phyloP scores from a whole-genome alignment of 2,888 invertebrate species.

The Dastarcus helophoroides region DNA sequence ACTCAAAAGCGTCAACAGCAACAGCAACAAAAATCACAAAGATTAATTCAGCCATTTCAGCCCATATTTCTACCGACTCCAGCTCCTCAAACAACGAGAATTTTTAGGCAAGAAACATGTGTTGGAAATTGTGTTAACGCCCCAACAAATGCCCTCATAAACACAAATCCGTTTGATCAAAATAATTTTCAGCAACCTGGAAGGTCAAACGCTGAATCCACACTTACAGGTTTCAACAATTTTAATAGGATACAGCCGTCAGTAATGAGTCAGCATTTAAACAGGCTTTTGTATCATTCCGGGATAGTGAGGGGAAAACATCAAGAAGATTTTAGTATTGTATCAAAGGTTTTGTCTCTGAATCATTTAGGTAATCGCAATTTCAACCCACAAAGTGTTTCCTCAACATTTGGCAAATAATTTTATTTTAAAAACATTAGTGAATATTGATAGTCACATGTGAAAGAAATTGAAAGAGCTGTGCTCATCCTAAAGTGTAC shows the following conservation, averaged over 20 bases:
- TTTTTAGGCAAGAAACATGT: conserved; percentile 32
- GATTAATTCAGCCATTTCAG: conserved; percentile 1
- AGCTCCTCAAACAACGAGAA: conserved; percentile 20
- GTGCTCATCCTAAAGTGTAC: too few relatives aligned
- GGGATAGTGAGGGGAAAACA: conserved; percentile 47
- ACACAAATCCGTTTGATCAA: conserved; percentile 4
- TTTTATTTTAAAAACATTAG: too few relatives aligned
- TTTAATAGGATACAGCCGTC: conserved; percentile 20
- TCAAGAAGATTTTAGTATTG: conserved; percentile 68
- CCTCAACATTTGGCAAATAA: too few relatives aligned
- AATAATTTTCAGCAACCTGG: conserved; percentile 11
- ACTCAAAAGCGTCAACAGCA: too few relatives aligned
- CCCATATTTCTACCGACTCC: conserved; percentile 2
- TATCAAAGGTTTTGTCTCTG: conserved; percentile 67
- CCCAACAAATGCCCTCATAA: conserved; percentile 2
- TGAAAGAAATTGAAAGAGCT: too few relatives aligned
- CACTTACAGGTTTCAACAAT: conserved; percentile 6
- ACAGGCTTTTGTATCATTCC: conserved; percentile 52
- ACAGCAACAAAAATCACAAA: too few relatives aligned
- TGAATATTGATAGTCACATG: too few relatives aligned
- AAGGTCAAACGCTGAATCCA: conserved; percentile 14
- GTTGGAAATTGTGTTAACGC: conserved; percentile 27
- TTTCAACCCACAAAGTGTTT: conserved; percentile 10
- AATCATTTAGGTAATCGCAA: conserved; percentile 46
- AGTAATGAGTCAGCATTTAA: conserved; percentile 42